phyloP scores from a whole-genome alignment of 2,797 vertebrate genomes.

The Choloepus didactylus region DNA sequence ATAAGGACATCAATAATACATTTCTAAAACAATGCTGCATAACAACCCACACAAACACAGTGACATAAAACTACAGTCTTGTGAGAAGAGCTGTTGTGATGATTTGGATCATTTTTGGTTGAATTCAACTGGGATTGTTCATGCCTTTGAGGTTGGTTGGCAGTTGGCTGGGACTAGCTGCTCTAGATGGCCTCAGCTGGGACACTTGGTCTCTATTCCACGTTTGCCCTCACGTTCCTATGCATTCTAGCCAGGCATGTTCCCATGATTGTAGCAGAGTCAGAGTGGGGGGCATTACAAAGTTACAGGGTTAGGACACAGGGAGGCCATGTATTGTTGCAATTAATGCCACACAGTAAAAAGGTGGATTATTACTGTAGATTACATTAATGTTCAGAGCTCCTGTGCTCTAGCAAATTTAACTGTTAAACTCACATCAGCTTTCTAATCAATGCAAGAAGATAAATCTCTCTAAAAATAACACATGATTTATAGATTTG shows the following conservation, averaged over 20 bases:
- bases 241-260: not conserved
- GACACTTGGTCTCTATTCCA: not conserved
- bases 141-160: not conserved
- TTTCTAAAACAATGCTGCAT: not conserved
- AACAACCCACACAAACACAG: not conserved
- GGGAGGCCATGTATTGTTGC: not conserved
- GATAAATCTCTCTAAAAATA: not conserved
- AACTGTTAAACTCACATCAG: conserved; percentile 13
- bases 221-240: not conserved
- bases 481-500: no score
- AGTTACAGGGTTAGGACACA: not conserved
- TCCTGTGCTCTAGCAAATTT: not conserved
- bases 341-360: not conserved
- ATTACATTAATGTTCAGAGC: not conserved
- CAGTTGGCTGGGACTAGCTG: not conserved
- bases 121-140: not conserved
- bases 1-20: not conserved
- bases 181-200: not conserved
- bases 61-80: not conserved
- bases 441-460: not conserved
- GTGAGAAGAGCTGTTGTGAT: not conserved
- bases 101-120: not conserved
- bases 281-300: not conserved
- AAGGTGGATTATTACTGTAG: not conserved
- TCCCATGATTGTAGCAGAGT: not conserved